Evolutionary conservation across 2,797 vertebrate genomes (phyloP).

Genomic region (Erithacus rubecula): DNA sequence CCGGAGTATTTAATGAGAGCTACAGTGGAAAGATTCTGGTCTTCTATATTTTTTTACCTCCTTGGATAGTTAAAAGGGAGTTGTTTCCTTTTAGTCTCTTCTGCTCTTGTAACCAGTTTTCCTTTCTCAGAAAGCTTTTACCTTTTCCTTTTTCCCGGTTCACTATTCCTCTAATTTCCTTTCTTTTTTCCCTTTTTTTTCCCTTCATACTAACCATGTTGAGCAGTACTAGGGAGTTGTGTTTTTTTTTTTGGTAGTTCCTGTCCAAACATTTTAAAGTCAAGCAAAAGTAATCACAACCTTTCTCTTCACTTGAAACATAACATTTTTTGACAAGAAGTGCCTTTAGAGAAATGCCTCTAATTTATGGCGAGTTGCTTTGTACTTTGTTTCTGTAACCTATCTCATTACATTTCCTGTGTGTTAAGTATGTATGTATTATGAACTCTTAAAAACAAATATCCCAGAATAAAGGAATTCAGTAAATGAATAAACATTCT

Average conservation of each 20-base stretch:
- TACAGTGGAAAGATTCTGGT: background rate
- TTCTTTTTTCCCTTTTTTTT: background rate
- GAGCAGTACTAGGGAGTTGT: background rate
- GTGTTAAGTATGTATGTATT: background rate
- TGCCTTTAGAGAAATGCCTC: background rate
- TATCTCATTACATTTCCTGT: constrained; percentile 32
- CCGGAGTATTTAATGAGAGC: background rate
- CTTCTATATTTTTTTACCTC: background rate
- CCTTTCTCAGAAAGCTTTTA: background rate
- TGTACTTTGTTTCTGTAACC: constrained; percentile 50
- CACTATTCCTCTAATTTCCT: background rate
- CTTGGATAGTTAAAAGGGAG: background rate
- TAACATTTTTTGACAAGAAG: constrained; percentile 47
- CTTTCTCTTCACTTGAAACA: constrained; percentile 23
- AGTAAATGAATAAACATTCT: constrained; percentile 37
- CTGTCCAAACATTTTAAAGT: background rate
- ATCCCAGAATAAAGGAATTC: constrained; percentile 28
- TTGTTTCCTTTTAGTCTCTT: background rate
- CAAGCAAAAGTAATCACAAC: background rate
- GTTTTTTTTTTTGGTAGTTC: background rate
- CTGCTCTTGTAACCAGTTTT: background rate
- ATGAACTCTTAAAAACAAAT: constrained; percentile 44
- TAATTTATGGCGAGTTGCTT: background rate
- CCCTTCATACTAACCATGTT: background rate
- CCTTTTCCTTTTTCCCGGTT: background rate